phyloP scores from a whole-genome alignment of 2,888 invertebrate species.

The Ischnura elegans region DNA sequence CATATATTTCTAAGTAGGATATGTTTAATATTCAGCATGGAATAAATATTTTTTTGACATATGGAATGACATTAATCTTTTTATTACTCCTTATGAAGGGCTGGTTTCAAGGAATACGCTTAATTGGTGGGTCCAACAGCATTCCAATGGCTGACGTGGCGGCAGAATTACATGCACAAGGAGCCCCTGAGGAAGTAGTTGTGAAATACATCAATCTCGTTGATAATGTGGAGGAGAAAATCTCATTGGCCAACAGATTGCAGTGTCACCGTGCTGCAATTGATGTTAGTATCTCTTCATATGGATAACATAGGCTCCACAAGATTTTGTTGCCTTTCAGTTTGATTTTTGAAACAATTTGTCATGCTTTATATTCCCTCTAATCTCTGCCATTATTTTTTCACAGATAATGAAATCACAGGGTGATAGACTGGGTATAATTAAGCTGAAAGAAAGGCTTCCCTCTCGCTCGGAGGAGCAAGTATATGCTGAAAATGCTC shows the following conservation, averaged over 20 bases:
- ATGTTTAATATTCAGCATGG: too few relatives aligned
- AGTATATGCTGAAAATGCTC: slow-evolving; percentile 86
- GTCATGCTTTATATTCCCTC: background rate
- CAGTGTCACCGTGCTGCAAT: slow-evolving; percentile 85
- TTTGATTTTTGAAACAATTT: background rate
- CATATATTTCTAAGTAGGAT: too few relatives aligned
- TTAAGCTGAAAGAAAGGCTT: slow-evolving; percentile 83
- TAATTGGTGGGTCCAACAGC: slow-evolving; percentile 75
- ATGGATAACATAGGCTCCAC: background rate
- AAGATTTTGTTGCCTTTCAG: too few relatives aligned
- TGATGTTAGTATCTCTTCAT: slow-evolving; percentile 77
- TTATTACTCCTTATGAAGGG: slow-evolving; percentile 74
- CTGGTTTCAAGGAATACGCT: slow-evolving; percentile 78
- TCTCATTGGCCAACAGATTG: slow-evolving; percentile 83
- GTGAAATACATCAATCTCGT: slow-evolving; percentile 81
- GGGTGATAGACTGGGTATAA: slow-evolving; percentile 82
- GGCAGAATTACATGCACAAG: slow-evolving; percentile 76
- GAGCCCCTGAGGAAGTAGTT: slow-evolving; percentile 78
- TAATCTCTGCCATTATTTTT: background rate
- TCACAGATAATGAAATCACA: slow-evolving; percentile 78
- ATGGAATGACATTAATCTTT: background rate
- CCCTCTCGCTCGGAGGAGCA: slow-evolving; percentile 85
- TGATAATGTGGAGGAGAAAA: slow-evolving; percentile 80
- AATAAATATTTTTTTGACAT: background rate
- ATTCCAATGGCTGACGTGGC: slow-evolving; percentile 79